phyloP scores from a whole-genome alignment of 2,797 vertebrate species.

The Epinephelus coioides region DNA sequence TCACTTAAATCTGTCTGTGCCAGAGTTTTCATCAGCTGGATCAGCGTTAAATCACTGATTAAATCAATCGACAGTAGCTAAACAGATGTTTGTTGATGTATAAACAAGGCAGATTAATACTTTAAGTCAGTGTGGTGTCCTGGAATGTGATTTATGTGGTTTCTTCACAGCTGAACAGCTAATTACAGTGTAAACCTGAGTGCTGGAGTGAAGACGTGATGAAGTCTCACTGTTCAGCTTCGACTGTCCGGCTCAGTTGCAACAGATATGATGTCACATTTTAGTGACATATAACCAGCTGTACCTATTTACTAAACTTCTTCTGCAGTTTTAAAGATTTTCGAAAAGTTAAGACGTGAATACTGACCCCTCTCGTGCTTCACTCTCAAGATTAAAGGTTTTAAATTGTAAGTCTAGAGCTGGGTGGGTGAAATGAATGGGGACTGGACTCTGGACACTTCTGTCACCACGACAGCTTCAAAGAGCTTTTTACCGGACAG shows the following conservation, averaged over 20 bases:
- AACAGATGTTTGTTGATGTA: slow-evolving; percentile 6
- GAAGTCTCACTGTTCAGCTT: slow-evolving; percentile 16
- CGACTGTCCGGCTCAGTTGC: slow-evolving; percentile 1
- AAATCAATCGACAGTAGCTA: not conserved
- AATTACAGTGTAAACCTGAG: slow-evolving; percentile 20
- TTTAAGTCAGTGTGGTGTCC: not conserved
- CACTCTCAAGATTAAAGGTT: slow-evolving; percentile 17
- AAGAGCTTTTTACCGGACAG: slow-evolving; percentile 18
- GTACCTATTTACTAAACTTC: not conserved
- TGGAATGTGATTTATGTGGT: slow-evolving; percentile 8
- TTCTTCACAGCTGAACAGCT: not conserved
- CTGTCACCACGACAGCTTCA: not conserved
- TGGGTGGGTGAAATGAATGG: slow-evolving; percentile 13
- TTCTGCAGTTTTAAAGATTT: too few relatives aligned
- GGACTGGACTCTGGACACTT: slow-evolving; percentile 10
- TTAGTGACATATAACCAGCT: too few relatives aligned
- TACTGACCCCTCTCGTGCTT: not conserved
- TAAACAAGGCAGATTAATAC: slow-evolving; percentile 18
- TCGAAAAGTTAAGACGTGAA: too few relatives aligned
- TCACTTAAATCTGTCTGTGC: too few relatives aligned
- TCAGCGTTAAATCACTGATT: not conserved
- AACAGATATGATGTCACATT: not conserved
- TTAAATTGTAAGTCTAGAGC: not conserved
- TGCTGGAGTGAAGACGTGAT: not conserved
- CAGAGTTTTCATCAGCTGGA: not conserved